Evolutionary conservation across 2,888 invertebrate species (phyloP).

Genomic region (Autographa pulchrina): DNA sequence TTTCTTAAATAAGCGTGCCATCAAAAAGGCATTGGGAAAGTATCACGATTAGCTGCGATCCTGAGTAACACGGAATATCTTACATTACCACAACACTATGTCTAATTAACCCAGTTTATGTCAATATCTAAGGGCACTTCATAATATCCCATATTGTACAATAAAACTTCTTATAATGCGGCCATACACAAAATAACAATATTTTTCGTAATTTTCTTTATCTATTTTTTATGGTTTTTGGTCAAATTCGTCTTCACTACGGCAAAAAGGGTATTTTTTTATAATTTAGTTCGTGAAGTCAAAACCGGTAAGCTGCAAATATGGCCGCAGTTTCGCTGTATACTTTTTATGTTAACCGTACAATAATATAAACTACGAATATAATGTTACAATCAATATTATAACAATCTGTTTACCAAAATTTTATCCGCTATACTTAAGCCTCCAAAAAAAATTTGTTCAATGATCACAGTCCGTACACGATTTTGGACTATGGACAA

Average conservation of each 20-base stretch:
- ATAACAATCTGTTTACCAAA: not conserved
- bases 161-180: not conserved
- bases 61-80: conserved; percentile 33
- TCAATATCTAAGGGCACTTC: conserved; percentile 53
- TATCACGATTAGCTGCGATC: conserved; percentile 28
- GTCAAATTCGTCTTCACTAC: not conserved
- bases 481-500: not conserved
- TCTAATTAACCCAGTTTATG: conserved; percentile 43
- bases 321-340: not conserved
- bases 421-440: too few species aligned
- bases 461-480: not conserved
- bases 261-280: not conserved
- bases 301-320: not conserved
- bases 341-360: not conserved
- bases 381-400: not conserved
- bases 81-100: conserved; percentile 34
- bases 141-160: conserved; percentile 22
- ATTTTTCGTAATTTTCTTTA: not conserved
- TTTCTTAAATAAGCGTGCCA: not conserved
- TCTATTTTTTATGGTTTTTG: not conserved
- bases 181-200: not conserved
- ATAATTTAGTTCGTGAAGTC: not conserved
- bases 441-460: not conserved
- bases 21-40: not conserved
- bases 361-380: not conserved